Base-by-base conservation (phyloP, 1,140 invertebrate genomes). In the Harlomillsia oculata region DNA sequence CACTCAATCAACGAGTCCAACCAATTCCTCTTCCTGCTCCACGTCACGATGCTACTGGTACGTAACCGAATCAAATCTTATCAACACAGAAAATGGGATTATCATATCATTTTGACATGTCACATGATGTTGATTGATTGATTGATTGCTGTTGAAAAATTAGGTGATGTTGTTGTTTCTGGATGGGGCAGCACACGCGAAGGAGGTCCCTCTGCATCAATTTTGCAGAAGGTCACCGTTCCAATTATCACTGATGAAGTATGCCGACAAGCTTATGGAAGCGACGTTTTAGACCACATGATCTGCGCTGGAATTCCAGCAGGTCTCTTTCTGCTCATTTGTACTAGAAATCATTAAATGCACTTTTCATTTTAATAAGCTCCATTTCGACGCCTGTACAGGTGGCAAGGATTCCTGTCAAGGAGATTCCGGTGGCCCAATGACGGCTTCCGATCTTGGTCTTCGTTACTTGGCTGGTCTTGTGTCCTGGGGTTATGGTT, bases 391-490 rank as follows among this genome's bases (percentile, higher is more conserved):
- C n/a, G n/a, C n/a, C n/a, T n/a, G n/a, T n/a, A n/a, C n/a, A n/a
- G n/a, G n/a, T n/a, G n/a, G n/a, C n/a, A n/a, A n/a, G n/a, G 56
- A 58, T 20, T 32, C 48, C 3, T 58, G 56, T n/a, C 48, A 52
- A 28, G 56, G 48, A 32, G 45, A 56, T 26, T 50, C 37, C 1
- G 54, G 54, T 41, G 54, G 54, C 8, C 46, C 54, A 41, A 14
- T 56, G n/a, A 37, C 21, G 20, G 46, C 28, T 3, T 5, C 20
- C 20, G 46, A 43, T 34, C 11, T n/a, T 29, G 45, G 46, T n/a
- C 18, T 20, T 13, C 18, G 26, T n/a, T 30, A 36, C 36, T 28
- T 43, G 18, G 28, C 54, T 23, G 54, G 54, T 25, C 20, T 56
- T 25, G 45, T 56, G 13, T 48, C 44, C 5, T 56, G 45, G 53